Base-by-base conservation (phyloP, 2,888 invertebrate species). In the Amphiduros pacificus region DNA sequence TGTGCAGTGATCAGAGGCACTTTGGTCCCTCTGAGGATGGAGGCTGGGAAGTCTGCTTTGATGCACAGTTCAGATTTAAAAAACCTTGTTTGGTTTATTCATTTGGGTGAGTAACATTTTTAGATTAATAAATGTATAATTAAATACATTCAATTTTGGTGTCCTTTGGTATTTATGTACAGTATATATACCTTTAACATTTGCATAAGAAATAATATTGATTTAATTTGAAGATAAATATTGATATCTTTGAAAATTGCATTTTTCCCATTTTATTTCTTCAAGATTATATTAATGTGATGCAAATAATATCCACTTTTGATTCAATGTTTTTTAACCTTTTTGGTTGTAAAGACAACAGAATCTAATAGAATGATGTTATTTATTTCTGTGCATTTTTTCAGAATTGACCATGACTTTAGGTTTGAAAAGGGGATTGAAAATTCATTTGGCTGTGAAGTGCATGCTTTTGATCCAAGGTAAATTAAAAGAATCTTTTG, bases 381-480 rank as follows among this genome's bases (percentile, higher is more conserved):
- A 9, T 14, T 49, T 11, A 2, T n/a, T 17, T 36, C 9, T 36
- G 36, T 36, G 36, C 36, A 36, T 9, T 17, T 36, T 71, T 70
- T 36, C 67, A 80, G 80, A 22, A 77, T 79, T 60, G 76, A 74
- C n/a, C 57, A 71, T 55, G 77, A 78, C 60, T 79, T 77, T 74
- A 69, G 73, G 50, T 80, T 80, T 76, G 80, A 79, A 48, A 64
- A 63, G 27, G 69, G 55, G 17, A 58, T 65, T 4, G 67, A 71
- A 31, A 62, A 67, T n/a, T 20, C 60, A 29, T 51, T 71, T 20
- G 57, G 59, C 11, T 82, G 82, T 64, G 73, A 71, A 57, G 80
- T 82, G 2, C 69, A 77, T 68, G 75, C 81, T 2, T 82, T 76
- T 70, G 82, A 82, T 64, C 82, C 80, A 20, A 78, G 77, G 80